Evolutionary conservation across 2,113 vertebrate species (phyloP), one percentile per base, ranked within the genome.

Genomic region (Xiphophorus maculatus): DNA sequence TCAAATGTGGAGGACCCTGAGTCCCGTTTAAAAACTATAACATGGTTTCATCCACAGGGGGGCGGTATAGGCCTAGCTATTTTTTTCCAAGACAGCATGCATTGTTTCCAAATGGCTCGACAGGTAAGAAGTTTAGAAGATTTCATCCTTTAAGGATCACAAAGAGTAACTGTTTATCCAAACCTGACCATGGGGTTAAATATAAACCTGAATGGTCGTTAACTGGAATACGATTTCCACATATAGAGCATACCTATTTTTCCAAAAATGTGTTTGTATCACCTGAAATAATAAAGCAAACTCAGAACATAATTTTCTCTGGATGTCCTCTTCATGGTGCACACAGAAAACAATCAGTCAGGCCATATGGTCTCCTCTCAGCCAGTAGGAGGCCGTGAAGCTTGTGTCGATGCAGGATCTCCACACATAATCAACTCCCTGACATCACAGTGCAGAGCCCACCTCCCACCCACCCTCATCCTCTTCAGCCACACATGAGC

Each of bases 391-490:
- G 84, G 87, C 88, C 44, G 35, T 29, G 66, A 44, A n/a, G 71
- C 37, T 35, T n/a, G 6, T 68, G 51, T 6, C 60, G 63, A 71
- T 67, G 80, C 76, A 80, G 79, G 69, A 78, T 81, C 77, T 82
- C 48, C 66, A n/a, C 69, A 69, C 74, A 61, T 30, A 85, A 81
- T 65, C 33, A 29, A 81, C 82, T 78, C 81, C 78, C 82, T 88
- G 84, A 91, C 87, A 90, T 93, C 91, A 91, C 90, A 86, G 76
- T 4, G 22, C 71, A 71, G 82, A 85, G 62, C 75, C 82, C 79
- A 66, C 80, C 85, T 77, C 86, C 66, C 82, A 25, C 77, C 80
- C 72, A 71, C 42, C 66, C 76, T 54, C 75, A 77, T 77, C 77
- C 78, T 70, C 80, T 76, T 63, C 63, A 12, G 68, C 79, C 71